phyloP scores from a whole-genome alignment of 1,140 invertebrate species.

The Apis mellifera region Amel_HAv3.1 CM009934.2:3542501-3543000 shows the following conservation, averaged over 20 bases:
- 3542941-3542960: too few relatives aligned
- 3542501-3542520: too few relatives aligned
- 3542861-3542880: too few relatives aligned
- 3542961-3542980: too few relatives aligned
- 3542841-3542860: too few relatives aligned
- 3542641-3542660: background rate
- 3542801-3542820: too few relatives aligned
- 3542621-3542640: background rate
- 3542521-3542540: background rate
- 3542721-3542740: background rate
- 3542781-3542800: background rate
- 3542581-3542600: too few relatives aligned
- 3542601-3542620: background rate
- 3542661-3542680: conserved; percentile 7
- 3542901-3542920: too few relatives aligned
- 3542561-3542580: background rate
- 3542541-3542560: background rate
- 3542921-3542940: too few relatives aligned
- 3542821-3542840: too few relatives aligned
- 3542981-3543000: too few relatives aligned
- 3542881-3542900: too few relatives aligned
- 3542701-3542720: background rate
- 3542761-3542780: background rate
- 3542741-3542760: background rate
- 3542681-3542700: background rate